Percentiles rank a stretch among this genome's conserved stretches.
Evolutionary conservation across 2,113 vertebrate genomes (phyloP).

Genomic region (Siniperca chuatsi): DNA sequence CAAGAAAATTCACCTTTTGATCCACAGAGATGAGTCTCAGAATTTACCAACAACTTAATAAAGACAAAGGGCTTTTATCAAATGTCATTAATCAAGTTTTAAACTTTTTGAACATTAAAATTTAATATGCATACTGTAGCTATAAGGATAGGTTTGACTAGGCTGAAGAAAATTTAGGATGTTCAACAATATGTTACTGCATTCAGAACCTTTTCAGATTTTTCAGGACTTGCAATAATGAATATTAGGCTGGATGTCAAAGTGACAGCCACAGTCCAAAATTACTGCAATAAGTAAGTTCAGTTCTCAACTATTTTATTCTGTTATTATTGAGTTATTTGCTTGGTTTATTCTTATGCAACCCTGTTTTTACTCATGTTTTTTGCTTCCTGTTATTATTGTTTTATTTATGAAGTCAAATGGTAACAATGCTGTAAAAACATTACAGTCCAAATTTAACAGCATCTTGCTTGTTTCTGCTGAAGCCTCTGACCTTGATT

Average conservation of each 20-base stretch:
- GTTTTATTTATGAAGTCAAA: conserved; percentile 56
- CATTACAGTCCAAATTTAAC: conserved; percentile 40
- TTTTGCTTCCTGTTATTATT: conserved; percentile 14
- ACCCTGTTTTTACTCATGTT: conserved; percentile 7
- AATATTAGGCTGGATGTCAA: conserved; percentile 32
- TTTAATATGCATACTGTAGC: background rate
- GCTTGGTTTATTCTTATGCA: conserved; percentile 18
- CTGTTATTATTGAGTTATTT: conserved; percentile 1
- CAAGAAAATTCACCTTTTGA: conserved; percentile 21
- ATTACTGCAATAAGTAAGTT: conserved; percentile 41
- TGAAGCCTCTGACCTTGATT: conserved; percentile 52
- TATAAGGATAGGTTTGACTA: background rate
- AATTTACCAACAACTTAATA: background rate
- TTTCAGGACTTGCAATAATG: conserved; percentile 15
- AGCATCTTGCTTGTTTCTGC: conserved; percentile 32
- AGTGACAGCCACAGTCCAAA: conserved; percentile 37
- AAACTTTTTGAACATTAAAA: background rate
- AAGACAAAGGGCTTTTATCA: background rate
- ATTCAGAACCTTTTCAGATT: background rate
- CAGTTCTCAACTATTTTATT: conserved; percentile 31
- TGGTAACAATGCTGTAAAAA: conserved; percentile 39
- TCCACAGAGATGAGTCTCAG: background rate
- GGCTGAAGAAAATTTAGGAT: background rate
- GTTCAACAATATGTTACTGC: background rate
- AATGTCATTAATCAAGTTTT: background rate